phyloP scores from a whole-genome alignment of 2,113 vertebrate genomes.

The Dromas ardeola region DNA sequence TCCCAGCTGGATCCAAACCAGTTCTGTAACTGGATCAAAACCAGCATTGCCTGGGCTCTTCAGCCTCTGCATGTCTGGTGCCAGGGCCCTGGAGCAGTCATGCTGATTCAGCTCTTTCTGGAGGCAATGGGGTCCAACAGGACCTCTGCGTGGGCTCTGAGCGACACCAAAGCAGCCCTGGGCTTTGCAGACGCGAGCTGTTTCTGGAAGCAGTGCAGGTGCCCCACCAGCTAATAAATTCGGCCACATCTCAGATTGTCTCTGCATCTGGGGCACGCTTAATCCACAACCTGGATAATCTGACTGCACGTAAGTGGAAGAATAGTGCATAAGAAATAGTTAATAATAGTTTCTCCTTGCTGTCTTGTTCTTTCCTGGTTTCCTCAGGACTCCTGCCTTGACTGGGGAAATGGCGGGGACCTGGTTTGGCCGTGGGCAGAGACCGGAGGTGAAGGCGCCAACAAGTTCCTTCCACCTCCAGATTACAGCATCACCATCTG shows the following conservation, averaged over 20 bases:
- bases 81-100: neutral
- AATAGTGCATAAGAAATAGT: neutral
- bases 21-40: neutral
- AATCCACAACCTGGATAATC: neutral
- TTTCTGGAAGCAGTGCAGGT: neutral
- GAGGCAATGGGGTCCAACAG: neutral
- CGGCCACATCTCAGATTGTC: neutral
- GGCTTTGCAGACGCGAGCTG: neutral
- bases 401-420: neutral
- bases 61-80: neutral
- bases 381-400: neutral
- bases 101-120: neutral
- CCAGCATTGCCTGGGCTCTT: neutral
- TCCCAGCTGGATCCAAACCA: neutral
- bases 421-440: neutral
- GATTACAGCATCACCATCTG: neutral
- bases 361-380: neutral
- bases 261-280: neutral
- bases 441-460: neutral
- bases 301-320: neutral
- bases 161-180: neutral
- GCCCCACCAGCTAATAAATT: neutral
- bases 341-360: neutral
- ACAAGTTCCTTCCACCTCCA: neutral
- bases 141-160: neutral